A percentile compares a stretch with the other conserved stretches of the same genome.
Conservation (phyloP, 2,113 vertebrate genomes). For the Ptyas mucosa region DNA sequence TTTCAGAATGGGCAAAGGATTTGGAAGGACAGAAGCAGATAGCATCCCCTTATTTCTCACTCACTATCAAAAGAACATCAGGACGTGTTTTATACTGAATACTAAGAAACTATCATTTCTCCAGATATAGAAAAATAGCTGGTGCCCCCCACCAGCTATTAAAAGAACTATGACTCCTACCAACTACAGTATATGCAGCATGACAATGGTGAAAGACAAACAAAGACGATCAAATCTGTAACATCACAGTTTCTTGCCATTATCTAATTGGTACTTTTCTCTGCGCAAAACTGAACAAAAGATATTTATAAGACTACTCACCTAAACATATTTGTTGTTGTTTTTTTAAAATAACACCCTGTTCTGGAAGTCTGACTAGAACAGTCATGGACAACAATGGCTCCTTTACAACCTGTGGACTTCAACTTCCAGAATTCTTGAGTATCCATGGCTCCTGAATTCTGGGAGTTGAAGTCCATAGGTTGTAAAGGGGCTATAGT, state of each 20-base stretch:
- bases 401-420: neutral
- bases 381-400: neutral
- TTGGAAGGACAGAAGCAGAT: neutral
- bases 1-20: neutral
- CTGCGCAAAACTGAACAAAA: neutral
- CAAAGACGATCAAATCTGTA: neutral
- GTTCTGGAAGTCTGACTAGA: neutral
- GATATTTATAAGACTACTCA: neutral
- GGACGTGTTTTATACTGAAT: neutral
- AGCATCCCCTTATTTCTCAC: neutral
- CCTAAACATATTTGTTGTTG: neutral
- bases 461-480: neutral
- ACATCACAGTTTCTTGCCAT: neutral
- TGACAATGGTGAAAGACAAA: neutral
- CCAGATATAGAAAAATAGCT: neutral
- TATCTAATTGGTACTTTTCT: neutral
- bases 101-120: neutral
- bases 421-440: neutral
- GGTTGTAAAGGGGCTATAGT: neutral
- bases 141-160: neutral
- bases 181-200: neutral
- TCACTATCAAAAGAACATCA: neutral
- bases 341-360: neutral
- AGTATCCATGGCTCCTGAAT: neutral
- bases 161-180: neutral